Conservation (phyloP, 2,113 vertebrate species). For the Chelonoidis abingdonii region DNA sequence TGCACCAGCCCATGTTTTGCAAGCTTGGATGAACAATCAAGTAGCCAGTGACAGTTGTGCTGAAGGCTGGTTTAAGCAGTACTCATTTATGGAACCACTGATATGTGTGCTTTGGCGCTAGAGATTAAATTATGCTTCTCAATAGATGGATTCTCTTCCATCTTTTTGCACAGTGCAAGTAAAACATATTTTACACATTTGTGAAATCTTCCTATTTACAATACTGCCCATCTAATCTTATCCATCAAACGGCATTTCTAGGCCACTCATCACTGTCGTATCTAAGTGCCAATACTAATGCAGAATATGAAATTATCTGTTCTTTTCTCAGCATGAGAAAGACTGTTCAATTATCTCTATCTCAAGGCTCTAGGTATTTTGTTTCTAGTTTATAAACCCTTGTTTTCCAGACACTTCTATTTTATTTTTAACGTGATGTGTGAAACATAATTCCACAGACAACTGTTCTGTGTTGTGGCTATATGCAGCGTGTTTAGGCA, state of each 20-base stretch:
- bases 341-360: constrained; percentile 61
- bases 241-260: constrained; percentile 9
- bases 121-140: not conserved
- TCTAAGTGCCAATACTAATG: not conserved
- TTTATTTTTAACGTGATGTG: constrained; percentile 63
- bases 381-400: constrained; percentile 49
- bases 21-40: not conserved
- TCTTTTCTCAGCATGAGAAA: constrained; percentile 45
- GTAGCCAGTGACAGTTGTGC: not conserved
- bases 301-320: not conserved
- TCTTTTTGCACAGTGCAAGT: not conserved
- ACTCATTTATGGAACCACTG: not conserved
- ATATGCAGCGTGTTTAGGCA: constrained; percentile 40
- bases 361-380: constrained; percentile 36
- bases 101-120: not conserved
- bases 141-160: not conserved
- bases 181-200: not conserved
- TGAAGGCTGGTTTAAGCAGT: not conserved
- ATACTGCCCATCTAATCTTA: not conserved
- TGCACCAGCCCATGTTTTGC: not conserved
- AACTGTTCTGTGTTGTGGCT: constrained; percentile 57
- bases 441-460: constrained; percentile 51
- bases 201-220: not conserved
- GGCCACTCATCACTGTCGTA: not conserved
- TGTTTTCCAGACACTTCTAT: constrained; percentile 36